Evolutionary conservation across 1,140 invertebrate genomes (phyloP).

Genomic region (Lysiphlebus fabarum): DNA sequence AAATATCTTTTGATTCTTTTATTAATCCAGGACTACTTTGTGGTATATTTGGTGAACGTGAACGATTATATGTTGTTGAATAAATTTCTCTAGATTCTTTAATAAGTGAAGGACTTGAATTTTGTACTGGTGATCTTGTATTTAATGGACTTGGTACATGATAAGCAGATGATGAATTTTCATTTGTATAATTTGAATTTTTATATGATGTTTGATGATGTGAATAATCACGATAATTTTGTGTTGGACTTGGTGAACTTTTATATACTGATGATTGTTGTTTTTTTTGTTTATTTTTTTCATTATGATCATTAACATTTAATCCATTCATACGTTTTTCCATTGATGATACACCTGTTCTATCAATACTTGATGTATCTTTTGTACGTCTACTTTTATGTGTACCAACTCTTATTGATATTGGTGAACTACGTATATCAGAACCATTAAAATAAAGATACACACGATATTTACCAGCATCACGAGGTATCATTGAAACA

Average conservation of each 20-base stretch:
- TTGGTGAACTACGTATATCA: conserved; percentile 88
- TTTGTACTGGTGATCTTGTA: conserved; percentile 36
- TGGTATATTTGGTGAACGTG: conserved; percentile 40
- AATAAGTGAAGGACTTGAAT: conserved; percentile 45
- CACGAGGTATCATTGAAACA: conserved; percentile 84
- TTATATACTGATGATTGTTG: conserved; percentile 40
- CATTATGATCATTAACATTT: conserved; percentile 34
- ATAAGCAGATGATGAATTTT: conserved; percentile 36
- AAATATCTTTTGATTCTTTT: conserved; percentile 31
- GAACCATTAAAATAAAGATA: conserved; percentile 94
- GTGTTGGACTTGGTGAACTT: conserved; percentile 40
- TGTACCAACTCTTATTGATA: conserved; percentile 74
- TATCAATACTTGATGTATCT: conserved; percentile 41
- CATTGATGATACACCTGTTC: conserved; percentile 41
- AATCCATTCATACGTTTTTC: conserved; percentile 50
- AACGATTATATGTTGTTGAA: conserved; percentile 41
- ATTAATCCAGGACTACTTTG: conserved; percentile 41
- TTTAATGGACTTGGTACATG: conserved; percentile 36
- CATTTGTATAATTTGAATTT: conserved; percentile 37
- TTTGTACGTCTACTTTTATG: conserved; percentile 56
- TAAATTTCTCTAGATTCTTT: conserved; percentile 48
- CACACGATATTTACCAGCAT: conserved; percentile 87
- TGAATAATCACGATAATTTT: conserved; percentile 36
- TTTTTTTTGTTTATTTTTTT: conserved; percentile 31
- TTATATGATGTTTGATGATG: conserved; percentile 37